These are phyloP conservation scores for Fistularia commersonii DNA, from an alignment of 2,797 vertebrate species.

Conservation along the genomic window DNA sequence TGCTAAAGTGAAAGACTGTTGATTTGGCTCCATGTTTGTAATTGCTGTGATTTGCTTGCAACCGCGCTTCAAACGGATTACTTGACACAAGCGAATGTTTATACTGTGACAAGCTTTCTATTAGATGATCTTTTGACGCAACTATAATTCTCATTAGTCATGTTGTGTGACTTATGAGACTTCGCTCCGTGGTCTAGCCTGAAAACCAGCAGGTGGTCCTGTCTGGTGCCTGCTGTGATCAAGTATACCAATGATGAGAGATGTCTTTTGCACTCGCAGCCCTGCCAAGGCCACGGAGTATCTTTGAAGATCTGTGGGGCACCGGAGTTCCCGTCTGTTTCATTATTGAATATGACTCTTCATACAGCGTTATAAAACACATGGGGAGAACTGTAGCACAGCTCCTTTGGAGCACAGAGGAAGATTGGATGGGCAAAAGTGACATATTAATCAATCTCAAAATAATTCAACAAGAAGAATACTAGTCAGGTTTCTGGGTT, in stretches of 20 bases:
- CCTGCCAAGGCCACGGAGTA: slow-evolving; percentile 28
- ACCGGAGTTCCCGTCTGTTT: slow-evolving; percentile 46
- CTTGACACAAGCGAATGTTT: slow-evolving; percentile 7
- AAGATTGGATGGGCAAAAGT: slow-evolving; percentile 25
- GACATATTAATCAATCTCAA: slow-evolving; percentile 38
- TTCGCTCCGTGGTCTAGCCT: slow-evolving; percentile 18
- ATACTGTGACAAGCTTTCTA: slow-evolving; percentile 13
- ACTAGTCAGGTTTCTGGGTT: slow-evolving; percentile 32
- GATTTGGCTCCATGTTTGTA: slow-evolving; percentile 8
- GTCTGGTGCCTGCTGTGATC: slow-evolving; percentile 23
- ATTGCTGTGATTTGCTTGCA: neutral
- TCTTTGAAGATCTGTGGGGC: slow-evolving; percentile 50
- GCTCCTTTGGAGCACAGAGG: slow-evolving; percentile 29
- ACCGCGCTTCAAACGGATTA: slow-evolving; percentile 10
- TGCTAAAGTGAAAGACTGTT: slow-evolving; percentile 17
- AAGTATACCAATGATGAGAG: slow-evolving; percentile 38
- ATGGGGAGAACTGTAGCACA: slow-evolving; percentile 12
- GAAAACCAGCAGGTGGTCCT: slow-evolving; percentile 38
- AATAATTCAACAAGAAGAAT: slow-evolving; percentile 50
- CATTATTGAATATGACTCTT: slow-evolving; percentile 63
- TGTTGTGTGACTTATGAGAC: neutral
- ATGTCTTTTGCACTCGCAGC: slow-evolving; percentile 11
- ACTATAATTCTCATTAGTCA: neutral
- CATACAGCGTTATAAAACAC: slow-evolving; percentile 37
- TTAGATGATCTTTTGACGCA: neutral